These are phyloP conservation scores for Patella caerulea DNA, from an alignment of 2,888 invertebrate genomes.

Conservation along the genomic window DNA sequence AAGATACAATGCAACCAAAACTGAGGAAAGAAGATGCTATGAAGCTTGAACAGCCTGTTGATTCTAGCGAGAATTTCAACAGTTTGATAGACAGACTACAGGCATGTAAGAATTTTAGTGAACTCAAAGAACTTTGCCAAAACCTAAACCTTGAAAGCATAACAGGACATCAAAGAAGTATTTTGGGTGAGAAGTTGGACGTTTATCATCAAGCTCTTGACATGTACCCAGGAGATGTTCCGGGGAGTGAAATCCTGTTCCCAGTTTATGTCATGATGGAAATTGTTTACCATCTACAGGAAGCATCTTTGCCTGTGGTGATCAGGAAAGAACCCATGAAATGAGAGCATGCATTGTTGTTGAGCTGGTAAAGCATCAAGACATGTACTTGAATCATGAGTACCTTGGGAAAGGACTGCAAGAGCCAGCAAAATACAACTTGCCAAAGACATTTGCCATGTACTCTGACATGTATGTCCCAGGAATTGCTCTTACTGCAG, in stretches of 20 bases:
- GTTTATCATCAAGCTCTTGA: constrained; percentile 28
- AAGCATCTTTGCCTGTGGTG: constrained; percentile 23
- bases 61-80: neutral
- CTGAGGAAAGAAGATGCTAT: neutral
- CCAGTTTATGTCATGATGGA: constrained; percentile 24
- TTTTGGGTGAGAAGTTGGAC: constrained; percentile 14
- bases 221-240: constrained; percentile 29
- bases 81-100: neutral
- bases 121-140: constrained; percentile 17
- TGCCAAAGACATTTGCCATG: constrained; percentile 26
- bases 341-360: constrained; percentile 30
- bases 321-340: constrained; percentile 20
- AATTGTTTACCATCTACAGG: constrained; percentile 26
- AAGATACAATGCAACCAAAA: neutral
- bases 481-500: constrained; percentile 20
- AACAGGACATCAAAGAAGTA: constrained; percentile 10
- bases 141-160: constrained; percentile 12
- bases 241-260: constrained; percentile 15
- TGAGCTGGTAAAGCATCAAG: constrained; percentile 22
- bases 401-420: constrained; percentile 1
- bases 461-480: constrained; percentile 15
- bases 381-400: constrained; percentile 22
- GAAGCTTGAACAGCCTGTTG: neutral
- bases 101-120: constrained; percentile 20
- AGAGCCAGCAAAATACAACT: constrained; percentile 16